phyloP scores from a whole-genome alignment of 2,113 vertebrate genomes.

The Actinemys pallida region DNA sequence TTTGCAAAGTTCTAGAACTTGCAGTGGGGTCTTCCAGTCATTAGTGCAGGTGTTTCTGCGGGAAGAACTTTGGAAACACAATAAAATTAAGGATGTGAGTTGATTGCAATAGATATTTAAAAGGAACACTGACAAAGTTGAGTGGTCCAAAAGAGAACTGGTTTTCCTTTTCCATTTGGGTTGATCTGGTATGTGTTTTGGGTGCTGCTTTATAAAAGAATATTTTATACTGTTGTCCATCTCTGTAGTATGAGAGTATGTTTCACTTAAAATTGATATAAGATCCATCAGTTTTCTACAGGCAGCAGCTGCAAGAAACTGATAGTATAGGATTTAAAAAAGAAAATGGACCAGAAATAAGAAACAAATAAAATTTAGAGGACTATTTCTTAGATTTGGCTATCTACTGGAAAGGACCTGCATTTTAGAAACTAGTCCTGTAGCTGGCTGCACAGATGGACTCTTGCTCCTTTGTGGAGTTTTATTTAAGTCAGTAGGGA shows the following conservation, averaged over 20 bases:
- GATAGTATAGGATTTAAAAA: background rate
- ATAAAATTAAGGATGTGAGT: rapidly evolving
- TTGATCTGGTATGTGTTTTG: background rate
- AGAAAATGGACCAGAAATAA: background rate
- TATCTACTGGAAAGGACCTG: background rate
- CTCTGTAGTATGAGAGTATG: background rate
- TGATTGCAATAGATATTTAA: background rate
- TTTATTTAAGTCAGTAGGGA: background rate
- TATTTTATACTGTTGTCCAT: background rate
- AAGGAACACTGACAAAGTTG: background rate
- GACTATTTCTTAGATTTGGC: background rate
- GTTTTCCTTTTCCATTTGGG: background rate
- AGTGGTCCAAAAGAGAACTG: background rate
- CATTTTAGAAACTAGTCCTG: background rate
- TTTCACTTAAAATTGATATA: background rate
- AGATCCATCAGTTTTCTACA: background rate
- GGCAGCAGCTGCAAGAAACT: background rate
- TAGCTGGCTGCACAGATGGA: background rate
- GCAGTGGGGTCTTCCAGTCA: background rate
- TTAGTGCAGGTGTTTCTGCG: background rate
- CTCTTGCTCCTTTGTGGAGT: background rate
- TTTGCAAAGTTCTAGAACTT: background rate
- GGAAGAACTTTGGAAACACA: background rate
- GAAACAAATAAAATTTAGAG: background rate
- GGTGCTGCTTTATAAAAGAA: background rate